Conservation (phyloP, 2,888 invertebrate species). For the Aphrophora alni region DNA sequence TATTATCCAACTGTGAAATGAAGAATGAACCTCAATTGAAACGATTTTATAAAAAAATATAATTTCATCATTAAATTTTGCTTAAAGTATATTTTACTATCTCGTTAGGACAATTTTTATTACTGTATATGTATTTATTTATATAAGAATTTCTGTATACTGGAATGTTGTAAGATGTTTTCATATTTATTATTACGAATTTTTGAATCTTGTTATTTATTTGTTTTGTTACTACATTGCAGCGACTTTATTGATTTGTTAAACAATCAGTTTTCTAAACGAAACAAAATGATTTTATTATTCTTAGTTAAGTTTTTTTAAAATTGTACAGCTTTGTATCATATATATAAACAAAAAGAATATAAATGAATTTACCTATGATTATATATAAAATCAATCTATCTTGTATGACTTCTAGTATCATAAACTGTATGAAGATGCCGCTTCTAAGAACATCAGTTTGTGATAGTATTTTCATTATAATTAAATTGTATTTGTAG, state of each 20-base stretch:
- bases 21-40: neutral
- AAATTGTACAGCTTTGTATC: neutral
- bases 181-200: conserved; percentile 6
- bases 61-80: too few species aligned
- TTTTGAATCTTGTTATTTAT: conserved; percentile 6
- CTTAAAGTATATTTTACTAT: too few species aligned
- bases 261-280: neutral
- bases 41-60: neutral
- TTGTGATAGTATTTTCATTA: neutral
- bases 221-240: conserved; percentile 3
- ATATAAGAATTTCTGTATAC: neutral
- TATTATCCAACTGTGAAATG: too few species aligned
- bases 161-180: neutral
- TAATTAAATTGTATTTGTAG: neutral
- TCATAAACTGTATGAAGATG: too few species aligned
- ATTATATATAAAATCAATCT: neutral
- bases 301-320: neutral
- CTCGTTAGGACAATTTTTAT: neutral
- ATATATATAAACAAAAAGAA: neutral
- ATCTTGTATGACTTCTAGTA: too few species aligned
- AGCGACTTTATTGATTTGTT: conserved; percentile 1
- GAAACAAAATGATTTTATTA: neutral
- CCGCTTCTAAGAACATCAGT: too few species aligned
- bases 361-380: neutral
- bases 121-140: neutral